A percentile compares a stretch with the other conserved stretches of the same genome.
phyloP scores from a whole-genome alignment of 2,113 vertebrate species.

The Neofelis nebulosa region DNA sequence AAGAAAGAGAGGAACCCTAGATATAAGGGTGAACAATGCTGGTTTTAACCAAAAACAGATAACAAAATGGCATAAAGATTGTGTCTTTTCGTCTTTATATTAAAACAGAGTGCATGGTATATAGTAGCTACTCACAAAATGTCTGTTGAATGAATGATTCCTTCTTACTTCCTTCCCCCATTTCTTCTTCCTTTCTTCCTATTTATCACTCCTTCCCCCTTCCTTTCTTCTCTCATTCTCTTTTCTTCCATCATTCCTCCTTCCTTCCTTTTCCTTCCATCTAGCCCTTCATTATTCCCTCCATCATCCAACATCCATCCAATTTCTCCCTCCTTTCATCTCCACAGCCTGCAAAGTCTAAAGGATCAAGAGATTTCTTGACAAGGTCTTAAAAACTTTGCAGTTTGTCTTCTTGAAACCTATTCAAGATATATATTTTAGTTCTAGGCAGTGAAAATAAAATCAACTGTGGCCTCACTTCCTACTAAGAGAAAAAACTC shows the following conservation, averaged over 20 bases:
- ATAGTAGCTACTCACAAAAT: not conserved
- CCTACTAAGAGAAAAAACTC: conserved; percentile 7
- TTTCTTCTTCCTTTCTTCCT: not conserved
- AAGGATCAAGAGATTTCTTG: conserved; percentile 10
- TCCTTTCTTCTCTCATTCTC: not conserved
- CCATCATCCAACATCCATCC: not conserved
- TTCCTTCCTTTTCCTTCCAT: not conserved
- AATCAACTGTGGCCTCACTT: not conserved
- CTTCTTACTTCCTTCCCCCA: not conserved
- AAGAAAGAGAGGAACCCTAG: not conserved
- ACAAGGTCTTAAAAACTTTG: not conserved
- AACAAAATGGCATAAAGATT: not conserved
- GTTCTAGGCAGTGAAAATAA: conserved; percentile 28
- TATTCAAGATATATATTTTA: not conserved
- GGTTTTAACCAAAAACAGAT: not conserved
- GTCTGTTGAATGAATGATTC: not conserved
- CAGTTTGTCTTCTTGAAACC: not conserved
- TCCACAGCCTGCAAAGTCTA: not conserved
- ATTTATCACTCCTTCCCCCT: not conserved
- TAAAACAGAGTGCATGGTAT: not conserved
- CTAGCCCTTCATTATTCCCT: not conserved
- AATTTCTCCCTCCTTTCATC: not conserved
- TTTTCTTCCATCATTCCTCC: not conserved
- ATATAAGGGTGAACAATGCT: not conserved
- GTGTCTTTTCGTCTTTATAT: not conserved